phyloP scores from a whole-genome alignment of 2,113 vertebrate genomes.

The Clarias macrocephalus region DNA sequence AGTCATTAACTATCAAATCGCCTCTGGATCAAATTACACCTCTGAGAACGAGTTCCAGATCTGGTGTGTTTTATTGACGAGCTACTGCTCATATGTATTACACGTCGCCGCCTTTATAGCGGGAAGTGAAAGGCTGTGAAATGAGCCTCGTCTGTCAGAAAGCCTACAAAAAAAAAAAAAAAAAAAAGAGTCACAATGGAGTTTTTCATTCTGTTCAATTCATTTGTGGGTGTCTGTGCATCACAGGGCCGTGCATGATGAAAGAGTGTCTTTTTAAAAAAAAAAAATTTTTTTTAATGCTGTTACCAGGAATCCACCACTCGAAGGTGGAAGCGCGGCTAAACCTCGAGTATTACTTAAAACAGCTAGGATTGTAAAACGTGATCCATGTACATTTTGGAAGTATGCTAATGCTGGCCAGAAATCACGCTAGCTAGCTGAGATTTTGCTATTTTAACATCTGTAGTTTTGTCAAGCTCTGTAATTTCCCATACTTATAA shows the following conservation, averaged over 20 bases:
- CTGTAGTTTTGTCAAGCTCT: no score
- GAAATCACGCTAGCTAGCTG: no score
- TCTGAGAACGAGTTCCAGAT: neutral
- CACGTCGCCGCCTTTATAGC: neutral
- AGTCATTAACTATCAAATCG: neutral
- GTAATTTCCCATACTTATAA: no score
- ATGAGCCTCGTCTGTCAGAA: neutral
- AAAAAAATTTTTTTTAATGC: neutral
- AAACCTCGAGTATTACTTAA: no score
- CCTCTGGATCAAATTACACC: neutral
- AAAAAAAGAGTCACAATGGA: neutral
- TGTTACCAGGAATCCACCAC: neutral
- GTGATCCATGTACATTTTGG: no score
- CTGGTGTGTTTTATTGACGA: neutral
- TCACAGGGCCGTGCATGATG: neutral
- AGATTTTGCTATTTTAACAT: no score
- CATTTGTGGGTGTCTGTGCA: slow-evolving; percentile 31
- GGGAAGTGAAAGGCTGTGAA: neutral
- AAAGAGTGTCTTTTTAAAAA: neutral
- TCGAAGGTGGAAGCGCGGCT: no score
- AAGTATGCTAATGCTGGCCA: no score
- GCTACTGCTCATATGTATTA: neutral
- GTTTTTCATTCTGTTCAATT: slow-evolving; percentile 2
- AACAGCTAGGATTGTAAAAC: no score
- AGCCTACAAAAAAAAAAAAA: neutral